Evolutionary conservation across 2,113 vertebrate genomes (phyloP).

Genomic region (Lates calcarifer): DNA sequence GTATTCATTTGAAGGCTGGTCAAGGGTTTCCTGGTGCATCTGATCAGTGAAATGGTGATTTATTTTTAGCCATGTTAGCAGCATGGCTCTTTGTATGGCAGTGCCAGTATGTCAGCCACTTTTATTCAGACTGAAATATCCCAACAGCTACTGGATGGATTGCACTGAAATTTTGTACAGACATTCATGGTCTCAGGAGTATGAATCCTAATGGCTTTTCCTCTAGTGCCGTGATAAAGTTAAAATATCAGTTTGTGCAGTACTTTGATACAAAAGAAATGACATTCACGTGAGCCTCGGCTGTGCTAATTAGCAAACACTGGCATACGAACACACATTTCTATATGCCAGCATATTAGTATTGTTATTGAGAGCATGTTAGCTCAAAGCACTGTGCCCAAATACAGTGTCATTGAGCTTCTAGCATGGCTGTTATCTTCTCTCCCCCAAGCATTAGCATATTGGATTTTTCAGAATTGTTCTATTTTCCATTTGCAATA

Average conservation of each 20-base stretch:
- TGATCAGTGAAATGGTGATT: constrained; percentile 10
- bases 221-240: not conserved
- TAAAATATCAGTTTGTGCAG: not conserved
- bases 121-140: not conserved
- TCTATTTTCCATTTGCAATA: not conserved
- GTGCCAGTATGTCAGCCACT: constrained; percentile 7
- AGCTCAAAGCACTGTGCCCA: not conserved
- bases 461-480: not conserved
- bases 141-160: not conserved
- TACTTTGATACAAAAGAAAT: not conserved
- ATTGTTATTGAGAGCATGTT: not conserved
- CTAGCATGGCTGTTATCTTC: not conserved
- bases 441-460: not conserved
- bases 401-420: too few relatives aligned
- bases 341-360: not conserved
- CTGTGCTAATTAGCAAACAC: not conserved
- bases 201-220: constrained; percentile 2
- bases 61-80: constrained; percentile 10
- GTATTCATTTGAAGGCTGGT: constrained; percentile 3
- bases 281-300: not conserved
- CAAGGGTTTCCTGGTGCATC: not conserved
- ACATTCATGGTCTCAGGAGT: not conserved
- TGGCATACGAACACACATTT: not conserved
- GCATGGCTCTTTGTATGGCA: constrained; percentile 2
- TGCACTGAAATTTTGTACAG: not conserved